Conservation (phyloP, 37 sponge, comb jelly and placozoan species). For the Hormiphora californensis region DNA sequence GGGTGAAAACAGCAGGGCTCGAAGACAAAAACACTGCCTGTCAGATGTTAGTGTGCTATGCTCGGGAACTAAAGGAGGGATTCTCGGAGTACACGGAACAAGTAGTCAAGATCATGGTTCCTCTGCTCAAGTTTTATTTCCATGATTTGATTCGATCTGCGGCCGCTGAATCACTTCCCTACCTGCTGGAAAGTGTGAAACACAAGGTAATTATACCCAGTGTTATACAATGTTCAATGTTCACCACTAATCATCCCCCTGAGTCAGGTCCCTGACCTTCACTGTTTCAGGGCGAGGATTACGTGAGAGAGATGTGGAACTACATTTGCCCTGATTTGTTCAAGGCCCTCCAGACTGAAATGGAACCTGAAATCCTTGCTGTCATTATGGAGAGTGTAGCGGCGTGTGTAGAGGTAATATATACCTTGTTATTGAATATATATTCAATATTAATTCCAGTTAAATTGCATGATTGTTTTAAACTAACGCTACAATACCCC, state of each 20-base stretch:
- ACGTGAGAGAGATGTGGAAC: slow-evolving; percentile 76
- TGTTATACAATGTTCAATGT: background rate
- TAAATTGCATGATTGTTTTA: too few species aligned
- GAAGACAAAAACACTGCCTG: slow-evolving; percentile 99
- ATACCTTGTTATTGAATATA: too few species aligned
- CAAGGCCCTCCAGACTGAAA: slow-evolving; percentile 78
- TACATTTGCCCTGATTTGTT: slow-evolving; percentile 71
- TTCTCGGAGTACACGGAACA: slow-evolving; percentile 87
- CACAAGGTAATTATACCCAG: slow-evolving; percentile 56
- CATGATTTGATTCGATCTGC: slow-evolving; percentile 90
- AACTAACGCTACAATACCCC: too few species aligned
- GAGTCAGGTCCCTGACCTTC: background rate
- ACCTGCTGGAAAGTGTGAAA: slow-evolving; percentile 80
- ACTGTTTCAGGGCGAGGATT: slow-evolving; percentile 34
- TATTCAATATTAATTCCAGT: too few species aligned
- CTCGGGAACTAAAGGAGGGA: slow-evolving; percentile 89
- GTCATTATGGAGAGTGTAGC: slow-evolving; percentile 50
- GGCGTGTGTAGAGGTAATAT: slow-evolving; percentile 37
- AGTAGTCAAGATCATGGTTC: slow-evolving; percentile 87
- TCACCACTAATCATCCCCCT: too few species aligned
- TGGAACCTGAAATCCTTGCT: slow-evolving; percentile 73
- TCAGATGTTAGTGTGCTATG: slow-evolving; percentile 99
- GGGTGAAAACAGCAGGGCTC: slow-evolving; percentile 92
- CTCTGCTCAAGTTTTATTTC: slow-evolving; percentile 87
- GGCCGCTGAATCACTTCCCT: slow-evolving; percentile 91